A percentile compares a stretch with the other conserved stretches of the same genome.
Evolutionary conservation across 1,140 invertebrate species (phyloP).

Genomic region (Platorchestia sp.): DNA sequence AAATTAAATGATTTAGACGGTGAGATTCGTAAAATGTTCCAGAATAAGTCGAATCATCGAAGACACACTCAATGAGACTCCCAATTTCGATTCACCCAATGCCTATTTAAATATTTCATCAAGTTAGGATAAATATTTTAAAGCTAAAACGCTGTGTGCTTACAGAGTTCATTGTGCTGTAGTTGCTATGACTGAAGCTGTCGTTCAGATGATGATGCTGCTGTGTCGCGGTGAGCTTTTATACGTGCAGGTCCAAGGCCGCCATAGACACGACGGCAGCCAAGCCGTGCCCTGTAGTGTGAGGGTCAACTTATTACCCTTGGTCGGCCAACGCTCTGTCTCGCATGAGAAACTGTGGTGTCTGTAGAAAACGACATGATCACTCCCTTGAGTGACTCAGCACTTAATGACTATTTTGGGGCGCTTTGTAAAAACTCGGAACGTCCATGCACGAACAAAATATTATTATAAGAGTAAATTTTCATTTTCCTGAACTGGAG

Average conservation of each 20-base stretch:
- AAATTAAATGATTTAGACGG: no score
- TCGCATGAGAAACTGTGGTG: not conserved
- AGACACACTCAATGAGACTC: not conserved
- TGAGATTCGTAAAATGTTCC: not conserved
- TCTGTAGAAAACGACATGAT: slow-evolving; percentile 12
- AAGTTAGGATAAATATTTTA: not conserved
- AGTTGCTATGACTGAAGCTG: slow-evolving; percentile 42
- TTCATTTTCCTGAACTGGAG: not conserved
- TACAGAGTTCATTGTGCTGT: slow-evolving; percentile 41
- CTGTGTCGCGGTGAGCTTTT: not conserved
- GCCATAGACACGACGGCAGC: not conserved
- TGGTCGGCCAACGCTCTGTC: not conserved
- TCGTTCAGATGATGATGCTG: slow-evolving; percentile 40
- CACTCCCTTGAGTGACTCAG: not conserved
- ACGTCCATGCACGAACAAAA: not conserved
- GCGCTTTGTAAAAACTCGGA: not conserved
- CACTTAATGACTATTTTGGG: not conserved
- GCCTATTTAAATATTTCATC: not conserved
- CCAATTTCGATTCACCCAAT: not conserved
- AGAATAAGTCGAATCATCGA: not conserved
- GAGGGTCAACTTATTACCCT: not conserved
- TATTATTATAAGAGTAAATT: not conserved
- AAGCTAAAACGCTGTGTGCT: not conserved
- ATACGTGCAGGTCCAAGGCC: not conserved
- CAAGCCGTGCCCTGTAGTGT: not conserved